Base-by-base conservation (phyloP, 2,888 invertebrate genomes). In the Sphecodes monilicornis region DNA sequence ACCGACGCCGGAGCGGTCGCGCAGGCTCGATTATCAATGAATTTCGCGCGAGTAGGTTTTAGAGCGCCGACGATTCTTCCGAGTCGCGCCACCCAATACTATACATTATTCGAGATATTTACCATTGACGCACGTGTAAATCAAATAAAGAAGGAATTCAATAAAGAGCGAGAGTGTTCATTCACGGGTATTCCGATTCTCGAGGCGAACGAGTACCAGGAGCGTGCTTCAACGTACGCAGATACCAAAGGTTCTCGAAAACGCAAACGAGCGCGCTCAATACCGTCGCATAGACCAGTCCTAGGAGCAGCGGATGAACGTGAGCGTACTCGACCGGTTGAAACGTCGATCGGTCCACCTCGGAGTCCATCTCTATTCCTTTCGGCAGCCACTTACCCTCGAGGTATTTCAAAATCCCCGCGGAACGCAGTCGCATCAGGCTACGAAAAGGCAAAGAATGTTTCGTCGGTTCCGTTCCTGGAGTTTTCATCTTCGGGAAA, bases 331-430 rank as follows among this genome's bases (percentile, higher is more conserved):
- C 91, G 4, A 93, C 92, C 16, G 90, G 83, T 71, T 88, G 87
- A 41, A 92, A 91, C 13, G 43, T 85, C 70, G 80, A 84, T 11
- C 76, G 76, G 26, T 81, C 68, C 43, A 76, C 74, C 1, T 78
- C 80, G 29, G 85, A 74, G 69, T 82, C 75, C 54, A n/a, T n/a
- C n/a, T 84, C 82, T 83, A 80, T 76, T 81, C 89, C 80, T 60
- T 84, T 80, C 57, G 88, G 77, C 43, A 95, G 91, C 95, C 95
- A 95, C 84, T 94, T 94, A 16, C 90, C 88, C 88, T 95, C 94
- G 18, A 95, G 90, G 84, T 95, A 92, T 26, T 92, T 90, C n/a
- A 95, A 79, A 54, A 95, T 93, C 5, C 95, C 95, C 2, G 93
- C 89, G 36, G 94, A 94, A 76, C 90, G 93, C 46, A 95, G 90